Evolutionary conservation across 2,113 vertebrate genomes (phyloP), one percentile per base, ranked within the genome.

Genomic region (Microcebus griseorufus): DNA sequence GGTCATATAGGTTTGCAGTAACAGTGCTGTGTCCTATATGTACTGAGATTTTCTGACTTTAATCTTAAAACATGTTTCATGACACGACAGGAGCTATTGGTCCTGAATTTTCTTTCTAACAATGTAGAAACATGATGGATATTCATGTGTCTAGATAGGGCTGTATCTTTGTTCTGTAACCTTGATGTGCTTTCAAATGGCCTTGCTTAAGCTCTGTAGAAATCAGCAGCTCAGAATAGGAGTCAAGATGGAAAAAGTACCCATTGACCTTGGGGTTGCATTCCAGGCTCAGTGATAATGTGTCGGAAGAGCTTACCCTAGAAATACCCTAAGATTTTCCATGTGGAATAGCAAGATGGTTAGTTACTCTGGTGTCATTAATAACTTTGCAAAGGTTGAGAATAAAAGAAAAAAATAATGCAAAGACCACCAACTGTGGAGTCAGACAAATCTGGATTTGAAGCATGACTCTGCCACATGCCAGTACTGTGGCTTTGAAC

Each of bases 381-480:
- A 70, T 79, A 85, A 37, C 37, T 29, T 89, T 87, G 75, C 27
- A 37, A 92, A 94, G 14, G 37, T 53, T 93, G 75, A 96, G 93
- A 95, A 82, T 51, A 11, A 95, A 94, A 82, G 93, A 58, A 60
- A 88, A 88, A 82, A 12, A 48, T 51, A 42, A 81, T 60, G 39
- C 22, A 55, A 29, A 69, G 53, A 58, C 23, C 16, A 62, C 34
- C 29, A 64, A 20, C 5, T 23, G 2, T 42, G 29, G 11, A 80
- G 17, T 83, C 23, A 86, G 55, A 60, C 4, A 37, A 34, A n/a
- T 9, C 8, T 72, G 45, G 5, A 51, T 84, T 70, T 69, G 83
- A 80, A 79, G 34, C 9, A 7, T 53, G 5, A 39, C 27, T 48
- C 13, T 78, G 7, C 27, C 10, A 8, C 23, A 32, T 25, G 6